phyloP scores from a whole-genome alignment of 2,797 vertebrate species.

The Hipposideros larvatus region DNA sequence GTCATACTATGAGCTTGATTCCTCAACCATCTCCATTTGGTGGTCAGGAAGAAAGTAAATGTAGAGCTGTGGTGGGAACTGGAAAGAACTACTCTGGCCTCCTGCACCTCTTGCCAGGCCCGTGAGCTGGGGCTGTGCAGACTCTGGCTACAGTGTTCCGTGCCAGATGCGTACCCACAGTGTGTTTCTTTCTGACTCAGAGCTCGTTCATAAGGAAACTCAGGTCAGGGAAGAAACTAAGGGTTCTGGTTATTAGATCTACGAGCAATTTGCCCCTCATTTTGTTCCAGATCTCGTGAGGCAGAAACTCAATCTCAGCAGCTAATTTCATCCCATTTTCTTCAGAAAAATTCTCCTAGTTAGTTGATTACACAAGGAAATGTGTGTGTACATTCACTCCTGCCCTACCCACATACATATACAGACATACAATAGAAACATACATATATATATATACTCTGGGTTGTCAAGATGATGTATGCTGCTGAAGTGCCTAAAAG shows the following conservation, averaged over 20 bases:
- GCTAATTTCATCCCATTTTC: constrained; percentile 64
- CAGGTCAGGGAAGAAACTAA: constrained; percentile 14
- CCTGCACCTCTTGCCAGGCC: background rate
- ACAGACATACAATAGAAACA: background rate
- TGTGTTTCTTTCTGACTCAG: constrained; percentile 57
- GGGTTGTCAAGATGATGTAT: constrained; percentile 37
- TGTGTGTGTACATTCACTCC: constrained; percentile 69
- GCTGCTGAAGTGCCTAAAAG: constrained; percentile 70
- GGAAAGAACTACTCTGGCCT: background rate
- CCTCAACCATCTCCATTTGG: background rate
- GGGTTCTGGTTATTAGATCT: background rate
- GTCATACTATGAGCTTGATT: constrained; percentile 2
- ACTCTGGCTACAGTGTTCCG: background rate
- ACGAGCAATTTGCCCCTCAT: constrained; percentile 26
- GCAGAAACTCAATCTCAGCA: constrained; percentile 72
- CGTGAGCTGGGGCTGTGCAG: background rate
- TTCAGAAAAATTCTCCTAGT: constrained; percentile 35
- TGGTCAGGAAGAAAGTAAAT: background rate
- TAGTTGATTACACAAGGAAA: constrained; percentile 63
- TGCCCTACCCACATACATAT: constrained; percentile 35
- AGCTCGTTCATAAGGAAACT: constrained; percentile 48
- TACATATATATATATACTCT: background rate
- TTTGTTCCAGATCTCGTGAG: constrained; percentile 61
- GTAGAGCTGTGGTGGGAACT: background rate
- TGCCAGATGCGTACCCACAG: background rate